Conservation (phyloP, 2,888 invertebrate species). For the Orthosia incerta region DNA sequence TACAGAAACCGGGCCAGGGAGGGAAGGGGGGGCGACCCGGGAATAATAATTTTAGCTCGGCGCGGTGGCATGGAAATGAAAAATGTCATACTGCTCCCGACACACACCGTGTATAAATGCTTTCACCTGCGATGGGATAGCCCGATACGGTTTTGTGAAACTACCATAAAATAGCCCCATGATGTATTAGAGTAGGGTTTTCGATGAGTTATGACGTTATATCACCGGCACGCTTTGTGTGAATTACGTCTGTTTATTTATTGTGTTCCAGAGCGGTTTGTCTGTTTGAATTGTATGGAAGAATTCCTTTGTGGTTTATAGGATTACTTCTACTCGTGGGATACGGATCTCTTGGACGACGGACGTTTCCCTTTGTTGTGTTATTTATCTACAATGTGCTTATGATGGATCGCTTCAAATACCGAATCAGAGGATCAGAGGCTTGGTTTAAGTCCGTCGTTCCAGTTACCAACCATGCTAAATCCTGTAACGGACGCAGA, state of each 20-base stretch:
- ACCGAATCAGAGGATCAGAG: constrained; percentile 1
- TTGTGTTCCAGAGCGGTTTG: constrained; percentile 48
- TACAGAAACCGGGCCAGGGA: constrained; percentile 70
- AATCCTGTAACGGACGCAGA: constrained; percentile 26
- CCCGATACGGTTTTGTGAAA: constrained; percentile 64
- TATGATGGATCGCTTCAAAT: constrained; percentile 37
- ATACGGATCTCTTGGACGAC: constrained; percentile 42
- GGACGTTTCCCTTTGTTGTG: constrained; percentile 45
- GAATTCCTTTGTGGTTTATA: constrained; percentile 56
- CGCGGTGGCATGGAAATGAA: constrained; percentile 79
- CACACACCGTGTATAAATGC: constrained; percentile 65
- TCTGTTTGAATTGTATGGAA: constrained; percentile 53
- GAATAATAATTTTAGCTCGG: constrained; percentile 80
- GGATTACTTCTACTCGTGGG: constrained; percentile 37
- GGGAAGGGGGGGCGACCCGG: constrained; percentile 69
- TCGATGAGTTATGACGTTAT: constrained; percentile 53
- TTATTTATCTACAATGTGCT: constrained; percentile 47
- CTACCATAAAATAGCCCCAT: constrained; percentile 64
- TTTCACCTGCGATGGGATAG: constrained; percentile 68
- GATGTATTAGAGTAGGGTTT: constrained; percentile 64
- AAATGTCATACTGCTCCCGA: constrained; percentile 76
- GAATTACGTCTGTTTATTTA: constrained; percentile 60
- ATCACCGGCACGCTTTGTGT: constrained; percentile 54
- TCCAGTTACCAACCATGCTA: constrained; percentile 19
- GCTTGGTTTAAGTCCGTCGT: constrained; percentile 4